Percentiles rank a stretch among this genome's conserved stretches.
These are phyloP conservation scores for Rhinogobius similis DNA, from an alignment of 2,113 vertebrate genomes.

Conservation along the genomic window DNA sequence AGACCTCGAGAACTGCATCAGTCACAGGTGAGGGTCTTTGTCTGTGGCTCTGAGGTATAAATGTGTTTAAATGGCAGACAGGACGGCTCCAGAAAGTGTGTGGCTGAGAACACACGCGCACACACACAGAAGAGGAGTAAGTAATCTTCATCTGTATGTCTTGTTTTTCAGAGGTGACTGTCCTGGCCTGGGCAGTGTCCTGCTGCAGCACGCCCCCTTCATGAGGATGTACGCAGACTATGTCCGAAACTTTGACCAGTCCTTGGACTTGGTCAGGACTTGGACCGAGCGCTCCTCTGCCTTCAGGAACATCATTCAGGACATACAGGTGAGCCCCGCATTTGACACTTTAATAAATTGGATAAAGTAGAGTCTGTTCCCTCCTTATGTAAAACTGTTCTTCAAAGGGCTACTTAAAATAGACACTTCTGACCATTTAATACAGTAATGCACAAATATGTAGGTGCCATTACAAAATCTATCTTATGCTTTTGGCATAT, in stretches of 20 bases:
- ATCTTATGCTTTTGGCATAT: too few species aligned
- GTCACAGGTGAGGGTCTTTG: conserved; percentile 78
- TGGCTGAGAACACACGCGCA: too few species aligned
- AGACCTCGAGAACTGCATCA: conserved; percentile 83
- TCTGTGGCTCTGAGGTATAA: not conserved
- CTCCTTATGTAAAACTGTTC: not conserved
- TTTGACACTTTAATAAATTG: too few species aligned
- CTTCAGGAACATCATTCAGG: conserved; percentile 82
- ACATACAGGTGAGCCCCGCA: conserved; percentile 79
- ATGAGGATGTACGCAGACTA: conserved; percentile 91
- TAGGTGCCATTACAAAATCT: too few species aligned
- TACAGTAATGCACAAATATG: too few species aligned
- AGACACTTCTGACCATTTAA: too few species aligned
- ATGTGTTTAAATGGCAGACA: not conserved
- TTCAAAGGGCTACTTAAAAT: not conserved
- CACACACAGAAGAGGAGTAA: too few species aligned
- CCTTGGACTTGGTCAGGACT: conserved; percentile 80
- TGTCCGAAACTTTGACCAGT: conserved; percentile 83
- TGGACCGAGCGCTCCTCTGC: conserved; percentile 82
- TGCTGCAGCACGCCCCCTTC: conserved; percentile 87
- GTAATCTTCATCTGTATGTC: too few species aligned
- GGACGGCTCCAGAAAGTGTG: too few species aligned
- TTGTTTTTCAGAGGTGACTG: conserved; percentile 68
- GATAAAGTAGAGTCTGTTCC: not conserved
- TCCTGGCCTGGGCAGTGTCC: conserved; percentile 84